Evolutionary conservation across 1,140 invertebrate species (phyloP), one percentile per base, ranked within the genome.

Genomic region (Megalonaias nervosa): DNA sequence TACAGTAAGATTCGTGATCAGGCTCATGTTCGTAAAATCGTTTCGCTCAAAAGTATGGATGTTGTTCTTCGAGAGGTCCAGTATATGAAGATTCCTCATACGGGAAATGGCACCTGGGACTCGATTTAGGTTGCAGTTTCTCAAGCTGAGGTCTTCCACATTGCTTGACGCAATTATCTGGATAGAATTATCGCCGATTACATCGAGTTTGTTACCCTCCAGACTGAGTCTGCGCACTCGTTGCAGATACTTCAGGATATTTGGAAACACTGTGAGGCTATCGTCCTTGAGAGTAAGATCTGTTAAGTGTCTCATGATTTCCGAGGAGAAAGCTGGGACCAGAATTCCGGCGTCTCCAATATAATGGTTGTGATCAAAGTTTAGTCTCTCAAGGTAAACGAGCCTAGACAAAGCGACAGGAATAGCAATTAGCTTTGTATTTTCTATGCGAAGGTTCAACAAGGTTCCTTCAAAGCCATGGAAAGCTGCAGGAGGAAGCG

Each of bases 391-490:
- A 6, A 74, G 66, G 61, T 64, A 78, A 16, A 70, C 15, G 15
- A 78, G 66, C 56, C 59, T 66, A 2, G 76, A 56, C 19, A 78
- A 21, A 14, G 76, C 76, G 21, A 78, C 38, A 4, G 71, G 76
- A 11, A 78, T 17, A 15, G 76, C 76, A 26, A 78, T 74, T 16
- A 78, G 65, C 6, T 78, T 66, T 15, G 76, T 78, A 60, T 78
- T 48, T 21, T 78, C 71, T 26, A 78, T 78, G 21, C 71, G 64
- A 56, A 78, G 56, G 23, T 58, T 68, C 6, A 23, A 31, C 4
- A 78, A 57, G 2, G 76, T 78, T 12, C 76, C 71, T 72, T 78
- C 76, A 58, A 78, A 78, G 15, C 71, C 76, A 69, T 78, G 71
- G 48, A 78, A 78, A 12, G 76, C 76, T 13, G 59, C 65, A 15